Evolutionary conservation across 2,113 vertebrate species (phyloP).

Genomic region (Bos javanicus): DNA sequence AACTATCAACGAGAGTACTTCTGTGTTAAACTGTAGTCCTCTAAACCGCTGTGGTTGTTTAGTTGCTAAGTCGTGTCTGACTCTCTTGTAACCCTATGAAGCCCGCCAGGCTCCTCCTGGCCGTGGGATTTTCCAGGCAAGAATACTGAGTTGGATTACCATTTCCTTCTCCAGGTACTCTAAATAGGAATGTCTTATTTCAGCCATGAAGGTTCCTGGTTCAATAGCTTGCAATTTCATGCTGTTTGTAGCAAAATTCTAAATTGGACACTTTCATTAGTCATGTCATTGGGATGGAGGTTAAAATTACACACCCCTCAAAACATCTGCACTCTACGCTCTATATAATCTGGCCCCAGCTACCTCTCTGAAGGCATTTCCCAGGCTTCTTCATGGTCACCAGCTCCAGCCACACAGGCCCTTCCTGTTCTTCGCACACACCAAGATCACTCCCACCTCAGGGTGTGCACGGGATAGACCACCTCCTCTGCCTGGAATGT

Average conservation of each 20-base stretch:
- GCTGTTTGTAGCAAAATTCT: neutral
- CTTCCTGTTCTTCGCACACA: neutral
- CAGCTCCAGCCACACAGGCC: neutral
- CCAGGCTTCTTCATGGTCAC: neutral
- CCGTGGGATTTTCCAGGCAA: neutral
- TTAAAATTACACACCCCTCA: conserved; percentile 14
- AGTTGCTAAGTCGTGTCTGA: neutral
- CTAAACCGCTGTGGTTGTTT: neutral
- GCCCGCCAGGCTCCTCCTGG: neutral
- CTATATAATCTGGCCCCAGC: neutral
- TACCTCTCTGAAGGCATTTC: neutral
- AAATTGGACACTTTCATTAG: neutral
- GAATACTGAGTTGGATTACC: neutral
- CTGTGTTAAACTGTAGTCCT: conserved; percentile 18
- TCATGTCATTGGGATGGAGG: neutral
- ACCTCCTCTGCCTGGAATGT: neutral
- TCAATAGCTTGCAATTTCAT: neutral
- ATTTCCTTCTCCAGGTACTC: neutral
- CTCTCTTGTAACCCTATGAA: neutral
- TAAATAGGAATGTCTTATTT: neutral
- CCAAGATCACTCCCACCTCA: neutral
- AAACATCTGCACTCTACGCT: neutral
- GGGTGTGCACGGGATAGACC: neutral
- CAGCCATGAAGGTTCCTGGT: neutral
- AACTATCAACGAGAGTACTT: neutral